Base-by-base conservation (phyloP, 1,140 invertebrate genomes). In the Ceratitis capitata region DNA sequence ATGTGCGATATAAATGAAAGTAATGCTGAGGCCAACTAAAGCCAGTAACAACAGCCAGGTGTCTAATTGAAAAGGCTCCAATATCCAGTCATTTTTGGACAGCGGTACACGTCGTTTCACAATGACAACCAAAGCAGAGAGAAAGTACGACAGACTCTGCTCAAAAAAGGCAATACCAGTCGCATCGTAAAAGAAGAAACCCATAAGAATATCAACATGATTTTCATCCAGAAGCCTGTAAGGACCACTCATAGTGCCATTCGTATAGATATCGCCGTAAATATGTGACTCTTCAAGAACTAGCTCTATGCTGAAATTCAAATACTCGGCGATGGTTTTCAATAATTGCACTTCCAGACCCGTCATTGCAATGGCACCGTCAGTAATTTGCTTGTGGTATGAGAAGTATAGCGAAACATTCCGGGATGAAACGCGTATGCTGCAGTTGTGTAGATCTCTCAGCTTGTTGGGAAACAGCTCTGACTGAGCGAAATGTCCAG, bases 131-230 rank as follows among this genome's bases (percentile, higher is more conserved):
- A 42, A 39, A 10, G 69, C 35, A 35, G 69, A n/a, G 3, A 7
- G 14, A 19, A 78, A 78, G 42, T 78, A 78, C 19, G 69, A 78
- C 6, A 78, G n/a, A 26, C 69, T 35, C 42, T 78, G 32, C 35
- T 39, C 35, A 32, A 78, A 78, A 10, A 42, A 78, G 35, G 7
- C 9, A 45, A 78, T 42, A 16, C 35, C 16, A n/a, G 19, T 16
- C 19, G 69, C 69, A n/a, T 32, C 19, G 23, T n/a, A 78, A 3
- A 78, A 78, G 16, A 78, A 78, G 23, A n/a, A 42, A 39, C 69
- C 69, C 42, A 78, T 78, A 39, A 78, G 69, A 19, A 78, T 19
- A 12, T 78, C 69, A 42, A 78, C 69, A n/a, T 78, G 7, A n/a
- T 47, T 47, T 26, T 45, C 12, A 42, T 47, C 42, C 42, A 78